Evolutionary conservation across 2,888 invertebrate species (phyloP), one percentile per base, ranked within the genome.

Genomic region (Clivina fossor): DNA sequence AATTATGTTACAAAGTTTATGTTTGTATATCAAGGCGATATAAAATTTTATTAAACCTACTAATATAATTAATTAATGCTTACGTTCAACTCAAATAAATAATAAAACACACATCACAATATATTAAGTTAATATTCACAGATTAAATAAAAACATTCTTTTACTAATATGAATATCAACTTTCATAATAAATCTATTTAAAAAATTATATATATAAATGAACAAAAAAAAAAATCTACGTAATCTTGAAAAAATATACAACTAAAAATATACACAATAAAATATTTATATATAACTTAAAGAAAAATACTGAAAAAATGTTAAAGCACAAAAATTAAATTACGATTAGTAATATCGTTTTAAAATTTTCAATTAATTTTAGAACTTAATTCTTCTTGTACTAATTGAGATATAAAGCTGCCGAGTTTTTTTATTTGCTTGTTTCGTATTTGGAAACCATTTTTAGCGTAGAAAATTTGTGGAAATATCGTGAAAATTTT

Each of bases 11-110:
- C 55, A 55, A 46, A 55, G 55, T 46, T 46, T 43, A 46, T 51
- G 22, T 51, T 51, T 55, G 55, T 55, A 55, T 55, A 55, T 47
- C 46, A 55, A 55, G 55, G 55, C 55, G 47, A 46, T 55, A 55
- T 55, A 55, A 55, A 55, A 55, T 55, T 47, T 47, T 55, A 55
- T 47, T 33, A 54, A 26, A 46, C 46, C 40, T 40, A 38, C n/a
- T n/a, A n/a, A n/a, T n/a, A 26, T 24, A 26, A 26, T 43, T 47
- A 47, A 47, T 50, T 51, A 43, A 32, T 51, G 43, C 41, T 55
- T 43, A 55, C 47, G 53, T 30, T 37, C 53, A 53, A 55, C 38
- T 47, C 28, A 55, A 55, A 55, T 55, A 47, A 55, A 47, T 47
- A 55, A 46, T 46, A 46, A 55, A 40, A 55, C 38, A 55, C 55